phyloP scores from a whole-genome alignment of 2,888 invertebrate species.

The Drosophila bunnanda region DNA sequence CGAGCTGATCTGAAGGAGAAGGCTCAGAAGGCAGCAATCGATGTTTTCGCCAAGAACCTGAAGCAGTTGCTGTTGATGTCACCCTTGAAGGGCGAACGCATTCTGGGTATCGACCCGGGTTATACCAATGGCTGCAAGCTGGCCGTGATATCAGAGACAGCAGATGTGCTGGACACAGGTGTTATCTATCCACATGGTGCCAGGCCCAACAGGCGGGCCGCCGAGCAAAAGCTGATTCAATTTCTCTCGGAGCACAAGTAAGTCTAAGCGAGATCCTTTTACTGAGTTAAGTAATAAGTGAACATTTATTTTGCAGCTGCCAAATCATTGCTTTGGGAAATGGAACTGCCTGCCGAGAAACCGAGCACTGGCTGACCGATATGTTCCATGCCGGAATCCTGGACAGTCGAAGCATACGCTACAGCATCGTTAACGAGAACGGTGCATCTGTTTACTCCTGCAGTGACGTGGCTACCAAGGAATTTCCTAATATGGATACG shows the following conservation, averaged over 20 bases:
- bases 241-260: constrained; percentile 87
- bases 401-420: constrained; percentile 86
- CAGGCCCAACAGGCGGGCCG: constrained; percentile 77
- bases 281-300: neutral
- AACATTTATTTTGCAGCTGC: constrained; percentile 86
- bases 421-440: constrained; percentile 94
- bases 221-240: constrained; percentile 82
- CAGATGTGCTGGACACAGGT: constrained; percentile 88
- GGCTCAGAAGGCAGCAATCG: constrained; percentile 93
- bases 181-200: constrained; percentile 89
- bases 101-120: constrained; percentile 96
- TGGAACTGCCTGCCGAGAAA: constrained; percentile 95
- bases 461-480: constrained; percentile 92
- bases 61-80: constrained; percentile 92
- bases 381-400: constrained; percentile 87
- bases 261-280: neutral
- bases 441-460: constrained; percentile 97
- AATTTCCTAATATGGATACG: constrained; percentile 93
- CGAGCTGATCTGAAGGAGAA: constrained; percentile 89
- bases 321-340: constrained; percentile 95
- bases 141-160: constrained; percentile 91
- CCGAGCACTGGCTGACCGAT: constrained; percentile 90
- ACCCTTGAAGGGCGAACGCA: constrained; percentile 91
- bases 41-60: constrained; percentile 93
- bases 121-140: constrained; percentile 95